Evolutionary conservation across 1,140 invertebrate genomes (phyloP), one percentile per base, ranked within the genome.

Genomic region (Drosophila repletoides): DNA sequence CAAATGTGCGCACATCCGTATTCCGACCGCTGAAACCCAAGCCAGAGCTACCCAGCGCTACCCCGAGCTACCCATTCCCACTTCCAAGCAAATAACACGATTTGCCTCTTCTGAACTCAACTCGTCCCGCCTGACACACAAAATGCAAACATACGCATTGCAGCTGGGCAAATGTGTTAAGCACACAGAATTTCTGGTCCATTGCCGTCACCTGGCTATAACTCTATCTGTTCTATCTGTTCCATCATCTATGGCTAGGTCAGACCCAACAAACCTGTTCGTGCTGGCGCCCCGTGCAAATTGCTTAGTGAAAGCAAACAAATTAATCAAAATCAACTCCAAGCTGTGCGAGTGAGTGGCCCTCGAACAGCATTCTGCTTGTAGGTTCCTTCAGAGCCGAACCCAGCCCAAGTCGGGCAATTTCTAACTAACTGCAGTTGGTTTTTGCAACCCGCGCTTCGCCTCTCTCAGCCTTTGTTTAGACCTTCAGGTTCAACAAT

Each of bases 251-350:
- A 51, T 12, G 14, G 34, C 31, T 24, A 28, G 22, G 14, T 28
- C 14, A 21, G 3, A 9, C 36, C 26, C 60, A 34, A 19, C 19
- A 9, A 3, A 7, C 15, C 33, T 22, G 49, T 3, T 26, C 12
- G 3, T 49, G 17, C 60, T 51, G 61, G 43, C 31, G 34, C 45
- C 28, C 26, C 21, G 49, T 63, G 68, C 72, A 83, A 81, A 81
- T 81, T 81, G 74, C 79, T 77, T 77, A 77, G 77, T 77, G 70
- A 84, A 74, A 71, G 74, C 79, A 86, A 84, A 86, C 79, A 86
- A 84, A 84, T 86, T 84, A 84, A 86, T 84, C 79, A 84, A 86
- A 84, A 79, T 84, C 79, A 79, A 79, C 66, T 61, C 68, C 34
- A 49, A 61, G 68, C 67, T 68, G 77, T 76, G 64, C 69, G 56